Base-by-base conservation (phyloP, 2,797 vertebrate species). In the Eurystomus glaucurus region DNA sequence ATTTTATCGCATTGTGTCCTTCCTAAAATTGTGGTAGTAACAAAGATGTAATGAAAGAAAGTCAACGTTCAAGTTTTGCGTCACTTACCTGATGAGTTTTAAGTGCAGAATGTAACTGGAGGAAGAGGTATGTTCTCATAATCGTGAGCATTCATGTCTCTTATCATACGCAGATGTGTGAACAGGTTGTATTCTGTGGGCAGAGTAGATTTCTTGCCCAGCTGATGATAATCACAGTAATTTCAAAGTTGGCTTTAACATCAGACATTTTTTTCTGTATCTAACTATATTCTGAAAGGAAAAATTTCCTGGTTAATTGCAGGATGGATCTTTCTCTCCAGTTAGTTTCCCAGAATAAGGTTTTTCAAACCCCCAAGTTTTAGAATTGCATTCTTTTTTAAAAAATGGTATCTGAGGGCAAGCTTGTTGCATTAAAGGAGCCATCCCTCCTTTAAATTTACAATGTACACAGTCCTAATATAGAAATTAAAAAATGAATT, bases 401-500 rank as follows among this genome's bases (percentile, higher is more conserved):
- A 62, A 75, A 83, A 19, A 31, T 81, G 50, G 6, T 72, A 66
- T 9, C 12, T 71, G 41, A 92, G 57, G 50, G 48, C 12, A 62
- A 80, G 17, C 11, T 26, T 84, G 8, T 46, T 84, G 28, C 55
- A 92, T 71, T 68, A 72, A 81, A 81, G 50, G n/a, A 86, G 20
- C n/a, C 46, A 31, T 46, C 15, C n/a, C 69, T 86, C 61, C 50
- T 92, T 77, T 66, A 80, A 48, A 62, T 83, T 77, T 70, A 58
- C 2, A 2, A 19, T 22, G 14, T 26, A 69, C 81, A 48, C 57
- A 25, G 61, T 74, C 88, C 50, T 91, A 91, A 88, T 91, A 71
- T 41, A 85, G 82, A 88, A 86, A 68, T 45, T 93, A 19, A 77
- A 92, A 89, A 85, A 77, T 80, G 0, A 91, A 90, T 93, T 90